Evolutionary conservation across 2,113 vertebrate genomes (phyloP), one percentile per base, ranked within the genome.

Genomic region (Dicentrarchus labrax): DNA sequence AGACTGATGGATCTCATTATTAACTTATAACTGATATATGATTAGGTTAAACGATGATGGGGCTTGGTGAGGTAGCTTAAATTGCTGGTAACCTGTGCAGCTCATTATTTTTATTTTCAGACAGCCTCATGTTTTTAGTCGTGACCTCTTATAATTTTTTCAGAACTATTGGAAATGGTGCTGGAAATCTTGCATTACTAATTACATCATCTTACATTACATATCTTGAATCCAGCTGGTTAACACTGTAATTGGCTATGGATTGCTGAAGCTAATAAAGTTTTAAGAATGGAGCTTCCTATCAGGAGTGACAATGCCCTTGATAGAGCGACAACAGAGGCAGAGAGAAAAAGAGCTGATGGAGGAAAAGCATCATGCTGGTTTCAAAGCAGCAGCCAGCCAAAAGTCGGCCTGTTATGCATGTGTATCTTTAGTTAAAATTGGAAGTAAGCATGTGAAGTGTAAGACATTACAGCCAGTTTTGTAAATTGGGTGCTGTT

Each of bases 401-500:
- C 51, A 45, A 9, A 57, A 38, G 8, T n/a, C n/a, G n/a, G n/a
- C n/a, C n/a, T n/a, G 36, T 59, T 38, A 56, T 16, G 2, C 47
- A 36, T 56, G 48, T 22, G 36, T 1, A 6, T 66, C 8, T 36
- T 47, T 30, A 36, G 39, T 56, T 4, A 6, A 45, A 57, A 5
- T 4, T 41, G 15, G 30, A 82, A 61, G 17, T 43, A 12, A 17
- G 17, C 6, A 38, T 24, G 30, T 77, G 12, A 38, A 43, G 30
- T 50, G 7, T 62, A 22, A 82, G 62, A 24, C 21, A 60, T 5
- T 38, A 12, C 45, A 71, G 47, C 36, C 30, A n/a, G 8, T 61
- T 67, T 60, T 77, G 39, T 50, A 45, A 69, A 82, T 36, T 56
- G 12, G 61, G 2, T 61, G 8, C 38, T 47, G 38, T 22, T 82